Conservation (phyloP, 1,140 invertebrate species). For the Ips typographus region DNA sequence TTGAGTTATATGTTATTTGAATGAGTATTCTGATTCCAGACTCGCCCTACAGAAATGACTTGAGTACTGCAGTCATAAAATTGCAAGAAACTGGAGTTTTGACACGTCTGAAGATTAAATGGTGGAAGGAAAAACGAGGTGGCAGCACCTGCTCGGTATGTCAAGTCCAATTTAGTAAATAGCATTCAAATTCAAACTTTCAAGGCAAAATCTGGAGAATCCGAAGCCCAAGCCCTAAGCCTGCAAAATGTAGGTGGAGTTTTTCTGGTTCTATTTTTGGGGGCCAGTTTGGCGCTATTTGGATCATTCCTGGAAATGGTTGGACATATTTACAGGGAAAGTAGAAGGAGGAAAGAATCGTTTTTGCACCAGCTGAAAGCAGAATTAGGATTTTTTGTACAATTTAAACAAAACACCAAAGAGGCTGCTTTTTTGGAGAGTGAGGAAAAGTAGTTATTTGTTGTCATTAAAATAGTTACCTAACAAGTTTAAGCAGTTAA, state of each 20-base stretch:
- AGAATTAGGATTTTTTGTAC: slow-evolving; percentile 61
- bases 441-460: background rate
- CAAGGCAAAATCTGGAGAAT: slow-evolving; percentile 38
- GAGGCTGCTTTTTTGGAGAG: background rate
- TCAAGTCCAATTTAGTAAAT: background rate
- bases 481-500: no score
- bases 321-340: slow-evolving; percentile 27
- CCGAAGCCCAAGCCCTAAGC: slow-evolving; percentile 52
- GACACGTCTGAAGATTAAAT: slow-evolving; percentile 77
- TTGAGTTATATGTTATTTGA: slow-evolving; percentile 3
- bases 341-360: slow-evolving; percentile 57
- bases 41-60: slow-evolving; percentile 69
- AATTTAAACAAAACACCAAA: slow-evolving; percentile 43
- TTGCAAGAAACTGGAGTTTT: slow-evolving; percentile 79
- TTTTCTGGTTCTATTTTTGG: slow-evolving; percentile 65
- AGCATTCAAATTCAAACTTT: slow-evolving; percentile 18
- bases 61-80: slow-evolving; percentile 76
- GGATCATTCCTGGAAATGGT: slow-evolving; percentile 52
- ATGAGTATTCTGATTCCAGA: slow-evolving; percentile 56
- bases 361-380: slow-evolving; percentile 69
- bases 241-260: slow-evolving; percentile 72
- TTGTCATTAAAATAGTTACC: no score
- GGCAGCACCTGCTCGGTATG: slow-evolving; percentile 70
- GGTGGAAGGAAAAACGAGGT: slow-evolving; percentile 82
- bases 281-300: slow-evolving; percentile 53